Evolutionary conservation across 2,888 invertebrate genomes (phyloP), one percentile per base, ranked within the genome.

Genomic region (Cremastobaeus sp.): DNA sequence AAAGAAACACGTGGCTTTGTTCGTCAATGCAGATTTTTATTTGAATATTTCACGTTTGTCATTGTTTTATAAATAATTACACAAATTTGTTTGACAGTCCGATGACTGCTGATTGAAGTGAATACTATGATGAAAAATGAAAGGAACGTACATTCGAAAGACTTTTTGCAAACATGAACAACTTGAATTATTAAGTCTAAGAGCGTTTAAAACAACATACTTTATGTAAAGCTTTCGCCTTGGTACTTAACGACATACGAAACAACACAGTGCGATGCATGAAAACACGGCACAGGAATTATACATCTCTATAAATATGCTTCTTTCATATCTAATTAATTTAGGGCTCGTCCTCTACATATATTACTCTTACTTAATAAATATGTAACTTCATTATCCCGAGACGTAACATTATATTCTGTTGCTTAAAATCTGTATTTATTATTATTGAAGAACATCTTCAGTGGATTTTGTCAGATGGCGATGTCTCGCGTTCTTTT

Each of bases 61-160:
- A 37, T 28, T 55, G 34, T 50, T 57, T 57, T 57, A 68, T 68
- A 68, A 68, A 68, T 50, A 68, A 68, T 68, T 68, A 68, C 68
- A 59, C 54, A 68, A 68, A 68, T 48, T 50, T 59, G 41, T 50
- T 59, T 43, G 52, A 35, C 30, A 25, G 30, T n/a, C 41, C 37
- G 34, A 28, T 39, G 48, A 71, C 39, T 64, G 34, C 47, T 57
- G n/a, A n/a, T n/a, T n/a, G n/a, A n/a, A n/a, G n/a, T n/a, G n/a
- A n/a, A n/a, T n/a, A n/a, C n/a, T n/a, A n/a, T n/a, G n/a, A 25
- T 6, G 34, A 47, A 70, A 39, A 48, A 17, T n/a, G n/a, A 70
- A 60, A 48, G 30, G 41, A 37, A 52, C 18, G 21, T 62, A 39
- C 45, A 54, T 30, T 47, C 25, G 18, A 39, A 47, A 15, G 11